Base-by-base conservation (phyloP, 2,888 invertebrate species). In the Sphaerophoria rueppellii region DNA sequence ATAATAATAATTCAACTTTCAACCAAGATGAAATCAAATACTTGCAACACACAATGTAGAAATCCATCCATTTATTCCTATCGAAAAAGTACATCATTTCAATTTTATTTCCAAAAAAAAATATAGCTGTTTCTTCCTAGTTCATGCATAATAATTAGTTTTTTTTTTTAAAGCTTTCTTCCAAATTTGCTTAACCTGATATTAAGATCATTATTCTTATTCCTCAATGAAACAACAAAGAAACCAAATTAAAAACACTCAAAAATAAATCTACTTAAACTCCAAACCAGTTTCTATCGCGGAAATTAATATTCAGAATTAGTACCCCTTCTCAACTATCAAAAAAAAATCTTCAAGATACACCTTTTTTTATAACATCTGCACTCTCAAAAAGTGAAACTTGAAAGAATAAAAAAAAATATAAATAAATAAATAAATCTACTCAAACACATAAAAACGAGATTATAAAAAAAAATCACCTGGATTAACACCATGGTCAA, bases 301-400 rank as follows among this genome's bases (percentile, higher is more conserved):
- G 67, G 67, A 67, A 67, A 67, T 67, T 67, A 67, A 54, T 67
- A 67, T 67, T 67, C 67, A 65, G 40, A 67, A 67, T 67, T 54
- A 54, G 4, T 54, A 2, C 24, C 24, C 24, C 24, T 54, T 67
- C 50, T 67, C 40, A 43, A 2, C 43, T 16, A 32, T n/a, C 50
- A 52, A 6, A 12, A 24, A 11, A 24, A n/a, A 65, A 54, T 54
- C 52, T 4, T 4, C 37, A 37, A 67, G 40, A 40, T 54, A 54
- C 32, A 40, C 35, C 50, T 50, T 24, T 14, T 58, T 60, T 32
- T 4, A 40, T 16, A 6, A 32, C 40, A 67, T 54, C 54, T 40
- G 67, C 54, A 43, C 43, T 43, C 24, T 50, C 40, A 55, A 70
- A 77, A 77, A 77, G 77, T 77, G 77, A 77, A 77, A 77, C 77